Conservation (phyloP, 2,888 invertebrate genomes). For the Microctonus aethiopoides region DNA sequence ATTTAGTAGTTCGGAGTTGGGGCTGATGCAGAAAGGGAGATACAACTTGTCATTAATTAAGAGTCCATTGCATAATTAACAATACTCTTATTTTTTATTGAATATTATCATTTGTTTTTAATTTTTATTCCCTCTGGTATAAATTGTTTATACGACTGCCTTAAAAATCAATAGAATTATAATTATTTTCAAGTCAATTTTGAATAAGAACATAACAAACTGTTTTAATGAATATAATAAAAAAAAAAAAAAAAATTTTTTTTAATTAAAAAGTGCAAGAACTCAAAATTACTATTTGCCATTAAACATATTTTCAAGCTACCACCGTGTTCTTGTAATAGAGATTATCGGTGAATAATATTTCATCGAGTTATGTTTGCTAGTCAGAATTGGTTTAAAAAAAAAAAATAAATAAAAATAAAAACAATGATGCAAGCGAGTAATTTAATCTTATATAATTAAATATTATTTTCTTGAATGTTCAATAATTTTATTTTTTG, state of each 20-base stretch:
- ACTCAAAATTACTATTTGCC: background rate
- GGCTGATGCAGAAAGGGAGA: constrained; percentile 37
- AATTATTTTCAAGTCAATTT: background rate
- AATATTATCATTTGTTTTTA: constrained; percentile 40
- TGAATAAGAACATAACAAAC: background rate
- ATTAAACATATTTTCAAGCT: background rate
- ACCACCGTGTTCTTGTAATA: constrained; percentile 20
- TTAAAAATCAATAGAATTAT: constrained; percentile 43
- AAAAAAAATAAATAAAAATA: constrained; percentile 33
- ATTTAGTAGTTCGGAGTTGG: constrained; percentile 42
- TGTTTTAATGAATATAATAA: constrained; percentile 2
- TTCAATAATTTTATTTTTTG: constrained; percentile 32
- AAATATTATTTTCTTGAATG: too few relatives aligned
- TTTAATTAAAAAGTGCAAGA: background rate
- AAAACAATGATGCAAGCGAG: constrained; percentile 50
- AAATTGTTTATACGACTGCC: constrained; percentile 44
- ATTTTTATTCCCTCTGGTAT: constrained; percentile 35
- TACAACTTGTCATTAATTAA: constrained; percentile 59
- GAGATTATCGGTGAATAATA: constrained; percentile 55
- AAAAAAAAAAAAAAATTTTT: constrained; percentile 8
- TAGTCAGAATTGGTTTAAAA: constrained; percentile 65
- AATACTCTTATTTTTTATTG: constrained; percentile 41
- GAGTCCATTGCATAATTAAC: constrained; percentile 42
- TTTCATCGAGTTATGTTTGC: constrained; percentile 62
- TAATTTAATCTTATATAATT: constrained; percentile 45